Evolutionary conservation across 2,888 invertebrate species (phyloP).

Genomic region (Epiperipatus broadwayi): DNA sequence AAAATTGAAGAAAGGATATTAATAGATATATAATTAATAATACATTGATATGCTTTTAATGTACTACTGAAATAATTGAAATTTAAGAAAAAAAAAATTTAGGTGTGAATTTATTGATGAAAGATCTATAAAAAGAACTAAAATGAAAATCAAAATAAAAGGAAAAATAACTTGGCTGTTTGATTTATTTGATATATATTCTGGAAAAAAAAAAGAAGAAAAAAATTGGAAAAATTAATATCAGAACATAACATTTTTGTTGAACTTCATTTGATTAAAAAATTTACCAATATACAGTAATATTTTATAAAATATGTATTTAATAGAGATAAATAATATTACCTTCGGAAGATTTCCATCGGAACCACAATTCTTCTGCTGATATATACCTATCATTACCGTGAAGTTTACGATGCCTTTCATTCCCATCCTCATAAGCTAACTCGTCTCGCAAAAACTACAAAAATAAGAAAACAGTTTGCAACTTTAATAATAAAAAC

Average conservation of each 20-base stretch:
- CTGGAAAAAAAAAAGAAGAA: background rate
- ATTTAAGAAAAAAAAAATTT: too few relatives aligned
- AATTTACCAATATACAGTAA: background rate
- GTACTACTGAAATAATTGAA: too few relatives aligned
- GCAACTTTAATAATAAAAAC: too few relatives aligned
- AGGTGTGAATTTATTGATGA: too few relatives aligned
- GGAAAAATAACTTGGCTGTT: constrained; percentile 5
- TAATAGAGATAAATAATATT: constrained; percentile 16
- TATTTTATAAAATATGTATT: background rate
- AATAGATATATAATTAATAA: too few relatives aligned
- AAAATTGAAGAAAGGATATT: too few relatives aligned
- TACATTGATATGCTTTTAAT: too few relatives aligned
- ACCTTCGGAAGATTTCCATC: constrained; percentile 81
- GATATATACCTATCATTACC: constrained; percentile 92
- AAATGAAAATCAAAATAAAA: constrained; percentile 28
- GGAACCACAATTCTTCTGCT: constrained; percentile 89
- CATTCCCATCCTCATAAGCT: constrained; percentile 80
- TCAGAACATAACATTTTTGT: too few relatives aligned
- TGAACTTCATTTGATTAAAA: too few relatives aligned
- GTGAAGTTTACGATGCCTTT: constrained; percentile 83
- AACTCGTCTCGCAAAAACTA: constrained; percentile 89
- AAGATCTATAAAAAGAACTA: too few relatives aligned
- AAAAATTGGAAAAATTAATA: background rate
- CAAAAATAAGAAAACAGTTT: too few relatives aligned
- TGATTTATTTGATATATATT: background rate